Evolutionary conservation across 2,888 invertebrate genomes (phyloP), one percentile per base, ranked within the genome.

Genomic region (Odontocerum albicorne): DNA sequence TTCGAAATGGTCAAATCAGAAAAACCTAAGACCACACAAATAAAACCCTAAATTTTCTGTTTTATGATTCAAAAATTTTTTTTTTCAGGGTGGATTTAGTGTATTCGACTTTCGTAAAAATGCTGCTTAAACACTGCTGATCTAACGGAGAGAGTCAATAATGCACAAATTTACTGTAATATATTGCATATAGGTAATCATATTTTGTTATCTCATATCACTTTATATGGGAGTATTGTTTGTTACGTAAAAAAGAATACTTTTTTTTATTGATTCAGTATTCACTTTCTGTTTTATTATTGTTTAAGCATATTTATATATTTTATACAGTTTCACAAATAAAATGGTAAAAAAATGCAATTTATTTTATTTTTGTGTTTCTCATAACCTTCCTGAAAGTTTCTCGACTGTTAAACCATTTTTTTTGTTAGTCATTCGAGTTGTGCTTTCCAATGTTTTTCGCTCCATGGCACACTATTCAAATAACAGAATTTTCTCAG

Each of bases 71-170:
- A 38, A 13, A 38, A 15, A 15, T 49, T n/a, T 42, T 49, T 10
- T 7, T 8, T 57, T 60, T 22, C 60, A 60, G 60, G 27, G 60
- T 60, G 12, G 17, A 46, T 7, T 10, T 52, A 3, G 40, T 60
- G 17, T 60, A 57, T 21, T 8, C 17, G n/a, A 32, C 47, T 10
- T 57, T 60, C 49, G 13, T 57, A 20, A 38, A 54, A 31, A 57
- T 55, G 54, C 12, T 55, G 10, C 27, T 46, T 21, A 57, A 55
- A 27, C 39, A 35, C 21, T 57, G 52, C 42, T 60, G 50, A 56
- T 39, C 42, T 47, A 6, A 10, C n/a, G n/a, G n/a, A n/a, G 27
- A 22, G 13, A 15, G 10, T 8, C 22, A 1, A 22, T 21, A 42
- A 27, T 7, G n/a, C 35, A 7, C 35, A 8, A 17, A 31, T 43